Percentiles rank a stretch among this genome's conserved stretches.
Conservation (phyloP, 2,888 invertebrate genomes). For the Drosophila formosana region DNA sequence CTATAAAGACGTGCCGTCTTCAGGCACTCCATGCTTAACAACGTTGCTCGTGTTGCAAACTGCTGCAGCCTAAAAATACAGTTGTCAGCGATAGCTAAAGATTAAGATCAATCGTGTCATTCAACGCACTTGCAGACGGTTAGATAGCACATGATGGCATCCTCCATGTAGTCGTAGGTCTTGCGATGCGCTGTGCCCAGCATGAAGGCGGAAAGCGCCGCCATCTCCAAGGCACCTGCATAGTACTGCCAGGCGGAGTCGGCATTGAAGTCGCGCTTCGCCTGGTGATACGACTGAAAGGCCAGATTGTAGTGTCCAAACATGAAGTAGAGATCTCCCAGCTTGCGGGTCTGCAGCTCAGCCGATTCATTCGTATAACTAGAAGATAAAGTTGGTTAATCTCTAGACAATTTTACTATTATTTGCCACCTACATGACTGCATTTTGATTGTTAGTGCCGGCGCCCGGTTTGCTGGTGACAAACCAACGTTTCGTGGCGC, state of each 20-base stretch:
- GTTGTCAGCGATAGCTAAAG: neutral
- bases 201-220: conserved; percentile 96
- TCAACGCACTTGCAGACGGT: conserved; percentile 93
- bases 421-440: conserved; percentile 90
- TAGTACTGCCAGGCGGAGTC: conserved; percentile 99
- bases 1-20: conserved; percentile 91
- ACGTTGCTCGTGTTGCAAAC: conserved; percentile 95
- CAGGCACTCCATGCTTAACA: conserved; percentile 95
- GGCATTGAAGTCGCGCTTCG: conserved; percentile 98
- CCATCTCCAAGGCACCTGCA: conserved; percentile 98
- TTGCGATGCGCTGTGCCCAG: conserved; percentile 91
- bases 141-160: conserved; percentile 95
- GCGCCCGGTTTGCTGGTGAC: conserved; percentile 94
- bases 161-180: conserved; percentile 96
- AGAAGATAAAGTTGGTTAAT: neutral
- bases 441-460: conserved; percentile 89
- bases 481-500: conserved; percentile 98
- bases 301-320: conserved; percentile 97
- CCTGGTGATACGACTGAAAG: conserved; percentile 95
- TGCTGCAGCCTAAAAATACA: conserved; percentile 90
- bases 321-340: conserved; percentile 98
- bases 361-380: conserved; percentile 93
- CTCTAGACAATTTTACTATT: neutral
- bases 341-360: conserved; percentile 95
- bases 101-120: neutral